These are phyloP conservation scores for Diplodus puntazzo DNA, from an alignment of 2,797 vertebrate species.

Conservation along the genomic window DNA sequence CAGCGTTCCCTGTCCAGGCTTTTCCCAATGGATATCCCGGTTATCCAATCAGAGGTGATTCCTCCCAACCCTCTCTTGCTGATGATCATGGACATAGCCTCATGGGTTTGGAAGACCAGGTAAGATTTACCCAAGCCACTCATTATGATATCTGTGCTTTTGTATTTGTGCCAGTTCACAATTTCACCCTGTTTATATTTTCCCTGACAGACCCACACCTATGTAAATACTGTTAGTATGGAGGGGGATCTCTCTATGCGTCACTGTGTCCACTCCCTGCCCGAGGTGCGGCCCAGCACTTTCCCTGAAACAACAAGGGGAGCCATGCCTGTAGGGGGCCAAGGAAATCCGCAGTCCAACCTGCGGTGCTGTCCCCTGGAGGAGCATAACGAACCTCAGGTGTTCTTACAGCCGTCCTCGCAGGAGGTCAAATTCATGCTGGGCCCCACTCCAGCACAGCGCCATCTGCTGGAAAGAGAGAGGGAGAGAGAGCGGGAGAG, in stretches of 20 bases:
- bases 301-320: slow-evolving; percentile 86
- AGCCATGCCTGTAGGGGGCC: slow-evolving; percentile 77
- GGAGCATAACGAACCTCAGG: slow-evolving; percentile 91
- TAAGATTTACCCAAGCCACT: slow-evolving; percentile 57
- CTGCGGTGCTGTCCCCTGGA: slow-evolving; percentile 89
- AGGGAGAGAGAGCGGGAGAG: slow-evolving; percentile 85
- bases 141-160: background rate
- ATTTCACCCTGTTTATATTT: slow-evolving; percentile 14
- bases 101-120: slow-evolving; percentile 95
- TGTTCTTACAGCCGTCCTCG: slow-evolving; percentile 91
- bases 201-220: slow-evolving; percentile 92
- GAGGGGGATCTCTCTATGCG: slow-evolving; percentile 92
- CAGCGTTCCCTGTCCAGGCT: slow-evolving; percentile 91
- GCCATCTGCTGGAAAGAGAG: slow-evolving; percentile 89
- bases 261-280: slow-evolving; percentile 93
- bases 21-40: slow-evolving; percentile 96
- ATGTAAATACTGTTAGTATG: slow-evolving; percentile 94
- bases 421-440: slow-evolving; percentile 97
- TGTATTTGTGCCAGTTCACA: background rate
- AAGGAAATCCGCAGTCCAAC: slow-evolving; percentile 79
- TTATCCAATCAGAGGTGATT: slow-evolving; percentile 91
- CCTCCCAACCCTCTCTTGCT: slow-evolving; percentile 89
- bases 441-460: slow-evolving; percentile 90
- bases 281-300: slow-evolving; percentile 89
- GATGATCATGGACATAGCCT: slow-evolving; percentile 94